Evolutionary conservation across 2,888 invertebrate genomes (phyloP), one percentile per base, ranked within the genome.

Genomic region (Agriopis aurantiaria): DNA sequence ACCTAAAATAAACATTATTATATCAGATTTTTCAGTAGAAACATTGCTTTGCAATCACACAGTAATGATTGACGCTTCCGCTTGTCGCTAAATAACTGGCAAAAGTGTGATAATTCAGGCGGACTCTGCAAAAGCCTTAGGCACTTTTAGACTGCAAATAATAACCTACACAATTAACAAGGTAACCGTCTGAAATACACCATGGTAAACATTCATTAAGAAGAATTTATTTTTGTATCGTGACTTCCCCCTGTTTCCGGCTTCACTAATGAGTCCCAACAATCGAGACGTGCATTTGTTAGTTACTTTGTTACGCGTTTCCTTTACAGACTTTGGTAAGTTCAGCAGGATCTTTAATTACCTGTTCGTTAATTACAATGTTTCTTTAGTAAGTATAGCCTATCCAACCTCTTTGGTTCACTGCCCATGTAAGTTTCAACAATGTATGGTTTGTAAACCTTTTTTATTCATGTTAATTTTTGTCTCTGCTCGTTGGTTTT

Each of bases 211-310:
- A 70, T 73, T 73, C 67, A 72, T 76, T 75, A 75, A 73, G 80
- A 69, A 73, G 78, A 80, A 80, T 82, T 84, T 84, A 83, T 85
- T 84, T 83, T 82, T 72, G 82, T 77, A 66, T 78, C 73, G 74
- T 82, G 85, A 84, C 85, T 82, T 83, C 82, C 78, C 80, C 81
- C 69, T 75, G 76, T 82, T 88, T 88, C 88, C 88, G 87, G 80
- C 76, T 72, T 72, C 66, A 72, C 79, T 87, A 86, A 87, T 84
- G 87, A 87, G 62, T 78, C 68, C 62, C 66, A 58, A 65, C 71
- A 72, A 63, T 65, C 63, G 73, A 69, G 76, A 6, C 8, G 75
- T 74, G 53, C 73, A 75, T 71, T 78, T 76, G 72, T 77, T 76
- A 73, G 72, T 76, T 75, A 66, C 61, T 77, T 76, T 73, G 72